Base-by-base conservation (phyloP, 2,797 vertebrate species). In the Diplodus sargus region DNA sequence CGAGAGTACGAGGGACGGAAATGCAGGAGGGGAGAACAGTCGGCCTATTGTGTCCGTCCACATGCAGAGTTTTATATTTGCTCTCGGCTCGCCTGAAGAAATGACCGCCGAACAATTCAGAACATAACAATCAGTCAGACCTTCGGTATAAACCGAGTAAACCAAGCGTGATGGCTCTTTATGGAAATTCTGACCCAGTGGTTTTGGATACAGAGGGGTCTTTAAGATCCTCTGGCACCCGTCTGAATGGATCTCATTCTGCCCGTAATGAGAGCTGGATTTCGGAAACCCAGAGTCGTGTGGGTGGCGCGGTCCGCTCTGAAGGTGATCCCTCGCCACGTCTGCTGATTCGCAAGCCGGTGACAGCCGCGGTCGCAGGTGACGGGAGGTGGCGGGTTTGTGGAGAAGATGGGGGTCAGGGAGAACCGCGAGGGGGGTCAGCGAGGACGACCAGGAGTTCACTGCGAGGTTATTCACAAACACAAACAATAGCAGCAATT, bases 11-110 rank as follows among this genome's bases (percentile, higher is more conserved):
- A 82, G 79, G 76, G 48, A 85, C 82, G 78, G 79, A 80, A 84
- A 87, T 62, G 65, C 61, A 74, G 73, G 52, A 70, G 83, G 69
- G 80, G 70, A 82, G 83, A 93, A 93, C 92, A 94, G 81, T 87
- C 30, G 45, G 48, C 43, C 79, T 76, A 84, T 90, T 94, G 87
- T 93, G 79, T 83, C 67, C 79, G 49, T 71, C 76, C 80, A 70
- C 81, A 89, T 72, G 85, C 82, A 83, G 72, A 72, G 74, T 76
- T 93, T 92, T 86, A 87, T 78, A 84, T 83, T 64, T 84, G 75
- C 81, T 81, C 84, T 89, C 84, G 81, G 64, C 88, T 90, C 47
- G 81, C 82, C 88, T 60, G 54, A 65, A 92, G 87, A 86, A 91
- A 82, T 23, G 80, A 86, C 74, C 86, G 89, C 86, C 76, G 85